A percentile compares a stretch with the other conserved stretches of the same genome.
phyloP scores from a whole-genome alignment of 1,140 invertebrate genomes.

The Uloborus diversus region DNA sequence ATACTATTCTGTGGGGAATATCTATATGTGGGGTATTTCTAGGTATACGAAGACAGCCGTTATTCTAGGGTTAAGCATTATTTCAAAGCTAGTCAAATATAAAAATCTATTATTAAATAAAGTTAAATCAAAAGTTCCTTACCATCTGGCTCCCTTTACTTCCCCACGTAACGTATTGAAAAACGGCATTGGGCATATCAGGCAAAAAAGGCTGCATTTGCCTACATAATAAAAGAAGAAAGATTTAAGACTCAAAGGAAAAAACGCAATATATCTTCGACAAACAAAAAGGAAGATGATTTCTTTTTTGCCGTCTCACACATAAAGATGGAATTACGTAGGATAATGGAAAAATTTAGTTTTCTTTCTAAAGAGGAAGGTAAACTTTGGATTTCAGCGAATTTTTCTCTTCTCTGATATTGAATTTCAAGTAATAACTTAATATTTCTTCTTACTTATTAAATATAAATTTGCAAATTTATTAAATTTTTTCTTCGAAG shows the following conservation, averaged over 20 bases:
- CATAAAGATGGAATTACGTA: background rate
- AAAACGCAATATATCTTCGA: background rate
- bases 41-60: too few relatives aligned
- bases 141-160: slow-evolving; percentile 63
- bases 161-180: slow-evolving; percentile 66
- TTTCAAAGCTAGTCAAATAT: too few relatives aligned
- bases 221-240: background rate
- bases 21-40: too few relatives aligned
- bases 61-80: too few relatives aligned
- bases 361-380: background rate
- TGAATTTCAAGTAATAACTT: too few relatives aligned
- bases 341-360: too few relatives aligned
- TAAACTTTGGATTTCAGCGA: background rate
- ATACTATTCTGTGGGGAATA: too few relatives aligned
- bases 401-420: background rate
- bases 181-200: slow-evolving; percentile 51
- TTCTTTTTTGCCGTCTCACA: background rate
- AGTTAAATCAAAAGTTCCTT: too few relatives aligned
- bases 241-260: background rate
- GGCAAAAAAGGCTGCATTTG: slow-evolving; percentile 47
- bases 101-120: too few relatives aligned
- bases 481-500: too few relatives aligned
- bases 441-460: too few relatives aligned
- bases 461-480: too few relatives aligned
- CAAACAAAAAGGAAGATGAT: background rate